phyloP scores from a whole-genome alignment of 2,113 vertebrate genomes.

The Neomonachus schauinslandi region DNA sequence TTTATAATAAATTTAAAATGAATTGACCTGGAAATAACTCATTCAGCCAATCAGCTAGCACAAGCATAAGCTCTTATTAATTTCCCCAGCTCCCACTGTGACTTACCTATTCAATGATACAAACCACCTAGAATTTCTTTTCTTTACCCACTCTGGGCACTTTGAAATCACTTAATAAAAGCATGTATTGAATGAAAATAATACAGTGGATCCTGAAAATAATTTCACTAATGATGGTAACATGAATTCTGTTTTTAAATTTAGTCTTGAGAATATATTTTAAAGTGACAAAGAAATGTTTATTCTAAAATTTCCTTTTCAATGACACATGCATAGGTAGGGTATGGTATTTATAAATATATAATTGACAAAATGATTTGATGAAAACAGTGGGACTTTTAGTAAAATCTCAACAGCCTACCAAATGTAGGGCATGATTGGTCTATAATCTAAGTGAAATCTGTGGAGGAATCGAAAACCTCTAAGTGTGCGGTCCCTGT shows the following conservation, averaged over 20 bases:
- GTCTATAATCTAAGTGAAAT: constrained; percentile 13
- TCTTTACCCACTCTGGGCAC: neutral
- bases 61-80: neutral
- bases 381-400: neutral
- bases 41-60: neutral
- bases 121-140: neutral
- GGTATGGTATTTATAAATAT: neutral
- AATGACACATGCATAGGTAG: neutral
- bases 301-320: constrained; percentile 31
- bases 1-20: too few relatives aligned
- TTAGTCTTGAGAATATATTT: constrained; percentile 15
- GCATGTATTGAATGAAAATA: neutral
- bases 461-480: constrained; percentile 4
- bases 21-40: neutral
- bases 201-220: neutral
- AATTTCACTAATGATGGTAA: neutral
- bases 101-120: neutral
- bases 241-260: neutral
- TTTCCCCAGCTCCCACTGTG: neutral
- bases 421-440: neutral
- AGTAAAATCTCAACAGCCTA: constrained; percentile 4
- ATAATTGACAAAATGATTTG: neutral
- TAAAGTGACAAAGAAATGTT: neutral
- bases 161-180: neutral
- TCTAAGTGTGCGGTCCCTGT: neutral